Percentiles rank a stretch among this genome's conserved stretches.
Evolutionary conservation across 2,113 vertebrate species (phyloP).

Genomic region (Balaeniceps rex): DNA sequence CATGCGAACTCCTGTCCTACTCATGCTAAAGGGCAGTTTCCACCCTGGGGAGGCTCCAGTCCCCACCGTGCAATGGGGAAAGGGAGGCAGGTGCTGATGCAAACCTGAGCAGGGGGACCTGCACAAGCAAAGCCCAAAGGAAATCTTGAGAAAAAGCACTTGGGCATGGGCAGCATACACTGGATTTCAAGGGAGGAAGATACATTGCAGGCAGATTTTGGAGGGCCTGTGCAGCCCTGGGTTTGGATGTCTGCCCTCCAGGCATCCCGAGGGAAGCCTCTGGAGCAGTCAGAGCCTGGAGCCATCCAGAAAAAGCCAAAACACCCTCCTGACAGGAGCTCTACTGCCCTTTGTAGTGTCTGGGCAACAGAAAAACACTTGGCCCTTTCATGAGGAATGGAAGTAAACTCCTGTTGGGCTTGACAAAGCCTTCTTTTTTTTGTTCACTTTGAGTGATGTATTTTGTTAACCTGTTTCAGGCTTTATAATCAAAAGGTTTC

Average conservation of each 20-base stretch:
- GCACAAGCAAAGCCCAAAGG: not conserved
- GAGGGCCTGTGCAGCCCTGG: accelerated
- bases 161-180: accelerated
- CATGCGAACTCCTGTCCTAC: no score
- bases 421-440: not conserved
- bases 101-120: not conserved
- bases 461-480: not conserved
- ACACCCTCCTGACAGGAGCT: not conserved
- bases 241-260: not conserved
- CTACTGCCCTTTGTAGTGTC: not conserved
- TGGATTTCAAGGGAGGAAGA: not conserved
- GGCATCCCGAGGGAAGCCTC: accelerated
- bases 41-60: not conserved
- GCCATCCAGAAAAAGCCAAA: not conserved
- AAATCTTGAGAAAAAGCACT: not conserved
- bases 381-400: not conserved
- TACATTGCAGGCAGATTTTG: not conserved
- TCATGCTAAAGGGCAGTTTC: not conserved
- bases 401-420: not conserved
- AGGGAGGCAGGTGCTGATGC: not conserved
- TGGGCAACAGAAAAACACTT: not conserved
- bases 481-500: not conserved
- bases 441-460: not conserved
- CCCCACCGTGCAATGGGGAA: not conserved
- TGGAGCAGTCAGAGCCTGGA: not conserved